Evolutionary conservation across 2,113 vertebrate genomes (phyloP), one percentile per base, ranked within the genome.

Genomic region (Athene noctua): DNA sequence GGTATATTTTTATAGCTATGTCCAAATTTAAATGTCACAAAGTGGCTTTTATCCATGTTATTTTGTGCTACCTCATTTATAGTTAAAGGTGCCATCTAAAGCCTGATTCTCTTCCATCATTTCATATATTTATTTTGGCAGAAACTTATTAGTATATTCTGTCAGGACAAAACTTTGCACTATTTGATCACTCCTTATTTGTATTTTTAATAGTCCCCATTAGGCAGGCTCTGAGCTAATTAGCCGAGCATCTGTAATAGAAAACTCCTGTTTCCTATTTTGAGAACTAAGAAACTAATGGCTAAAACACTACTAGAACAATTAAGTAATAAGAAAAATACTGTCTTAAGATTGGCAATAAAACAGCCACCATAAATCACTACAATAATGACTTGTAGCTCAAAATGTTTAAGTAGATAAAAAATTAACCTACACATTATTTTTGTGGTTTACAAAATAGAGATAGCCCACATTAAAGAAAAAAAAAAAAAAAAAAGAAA

Each of bases 311-410:
- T 96, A 94, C 89, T 96, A 96, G 97, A 98, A 98, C 97, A 98
- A 98, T 98, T 98, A 98, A 98, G 97, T 96, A 98, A 98, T 98
- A 98, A 97, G 97, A 98, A 98, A 98, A 98, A 97, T 97, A 97
- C 95, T 95, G 63, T 95, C 95, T 96, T 97, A 96, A 98, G 96
- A 97, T 58, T 98, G 97, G 92, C 95, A 98, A 95, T 95, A 92
- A 63, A 97, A 85, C 94, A 95, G 78, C 90, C 96, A 77, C 85
- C 93, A 97, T 98, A 98, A 98, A 98, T 98, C 98, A 98, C 94
- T 66, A 55, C 86, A 96, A 57, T 91, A 98, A 98, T 96, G 97
- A 97, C 86, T 98, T 57, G 17, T 67, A 95, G 85, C 90, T 97
- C 84, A 96, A 96, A 97, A 96, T 94, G 88, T 92, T 98, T 92